Conservation (phyloP, 2,888 invertebrate genomes). For the Tachystola acroxantha region DNA sequence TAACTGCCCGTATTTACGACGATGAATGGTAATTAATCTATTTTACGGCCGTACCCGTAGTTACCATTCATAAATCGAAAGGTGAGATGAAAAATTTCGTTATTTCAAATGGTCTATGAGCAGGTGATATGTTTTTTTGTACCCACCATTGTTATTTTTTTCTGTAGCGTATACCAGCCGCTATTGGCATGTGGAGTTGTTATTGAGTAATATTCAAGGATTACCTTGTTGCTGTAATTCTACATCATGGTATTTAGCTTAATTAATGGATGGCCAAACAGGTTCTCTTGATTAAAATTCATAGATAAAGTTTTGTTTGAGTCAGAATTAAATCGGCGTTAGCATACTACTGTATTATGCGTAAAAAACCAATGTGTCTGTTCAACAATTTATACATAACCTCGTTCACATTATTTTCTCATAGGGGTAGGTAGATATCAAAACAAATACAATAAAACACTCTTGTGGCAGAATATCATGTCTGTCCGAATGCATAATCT, state of each 20-base stretch:
- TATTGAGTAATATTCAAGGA: constrained; percentile 8
- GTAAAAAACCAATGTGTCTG: too few relatives aligned
- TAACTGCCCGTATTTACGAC: constrained; percentile 2
- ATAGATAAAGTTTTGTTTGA: not conserved
- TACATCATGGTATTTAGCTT: not conserved
- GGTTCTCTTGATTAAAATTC: constrained; percentile 1
- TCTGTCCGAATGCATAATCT: too few relatives aligned
- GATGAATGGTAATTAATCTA: not conserved
- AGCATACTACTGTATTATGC: too few relatives aligned
- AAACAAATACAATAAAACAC: too few relatives aligned
- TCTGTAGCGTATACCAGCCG: not conserved
- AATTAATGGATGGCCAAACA: not conserved
- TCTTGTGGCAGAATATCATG: too few relatives aligned
- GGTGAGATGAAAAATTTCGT: constrained; percentile 3
- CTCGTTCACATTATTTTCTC: too few relatives aligned
- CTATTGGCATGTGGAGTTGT: constrained; percentile 5
- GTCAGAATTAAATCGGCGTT: not conserved
- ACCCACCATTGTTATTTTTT: not conserved
- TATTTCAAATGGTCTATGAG: constrained; percentile 8
- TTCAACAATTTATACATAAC: too few relatives aligned
- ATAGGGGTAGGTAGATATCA: too few relatives aligned
- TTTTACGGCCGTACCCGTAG: not conserved
- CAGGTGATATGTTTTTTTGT: constrained; percentile 8
- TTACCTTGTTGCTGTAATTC: constrained; percentile 3
- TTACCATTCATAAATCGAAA: not conserved